Conservation (phyloP, 2,113 vertebrate genomes). For the Regulus satrapa region DNA sequence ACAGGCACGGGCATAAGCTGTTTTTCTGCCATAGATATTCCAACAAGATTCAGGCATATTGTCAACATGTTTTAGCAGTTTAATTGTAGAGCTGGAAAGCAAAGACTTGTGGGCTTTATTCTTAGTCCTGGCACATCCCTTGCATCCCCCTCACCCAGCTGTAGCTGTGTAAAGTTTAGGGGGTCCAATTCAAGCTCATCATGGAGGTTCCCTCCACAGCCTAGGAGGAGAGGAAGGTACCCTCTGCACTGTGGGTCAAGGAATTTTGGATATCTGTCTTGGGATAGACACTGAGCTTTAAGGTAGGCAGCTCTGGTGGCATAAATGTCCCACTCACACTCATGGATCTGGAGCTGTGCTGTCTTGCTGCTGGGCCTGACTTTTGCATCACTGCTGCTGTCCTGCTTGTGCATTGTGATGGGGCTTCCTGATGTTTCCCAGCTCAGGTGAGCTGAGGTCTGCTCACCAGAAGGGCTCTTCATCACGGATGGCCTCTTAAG, state of each 20-base stretch:
- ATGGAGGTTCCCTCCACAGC: background rate
- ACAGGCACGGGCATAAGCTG: background rate
- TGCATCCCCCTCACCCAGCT: background rate
- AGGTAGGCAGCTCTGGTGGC: background rate
- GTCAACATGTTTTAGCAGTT: conserved; percentile 21
- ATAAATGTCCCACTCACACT: background rate
- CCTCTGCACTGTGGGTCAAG: background rate
- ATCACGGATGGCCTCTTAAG: background rate
- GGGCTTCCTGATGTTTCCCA: background rate
- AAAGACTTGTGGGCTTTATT: conserved; percentile 16
- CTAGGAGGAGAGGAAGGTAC: background rate
- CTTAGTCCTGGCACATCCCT: background rate
- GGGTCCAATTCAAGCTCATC: background rate
- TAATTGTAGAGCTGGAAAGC: conserved; percentile 23
- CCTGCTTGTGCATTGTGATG: background rate
- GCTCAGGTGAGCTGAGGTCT: background rate
- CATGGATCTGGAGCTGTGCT: background rate
- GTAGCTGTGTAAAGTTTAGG: background rate
- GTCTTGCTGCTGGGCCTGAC: fast-evolving
- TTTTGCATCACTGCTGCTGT: background rate
- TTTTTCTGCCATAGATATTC: background rate
- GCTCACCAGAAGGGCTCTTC: background rate
- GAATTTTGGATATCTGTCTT: background rate
- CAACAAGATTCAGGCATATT: conserved; percentile 31
- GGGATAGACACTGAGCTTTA: background rate